phyloP scores from a whole-genome alignment of 2,113 vertebrate genomes.

The Cathartes aura region DNA sequence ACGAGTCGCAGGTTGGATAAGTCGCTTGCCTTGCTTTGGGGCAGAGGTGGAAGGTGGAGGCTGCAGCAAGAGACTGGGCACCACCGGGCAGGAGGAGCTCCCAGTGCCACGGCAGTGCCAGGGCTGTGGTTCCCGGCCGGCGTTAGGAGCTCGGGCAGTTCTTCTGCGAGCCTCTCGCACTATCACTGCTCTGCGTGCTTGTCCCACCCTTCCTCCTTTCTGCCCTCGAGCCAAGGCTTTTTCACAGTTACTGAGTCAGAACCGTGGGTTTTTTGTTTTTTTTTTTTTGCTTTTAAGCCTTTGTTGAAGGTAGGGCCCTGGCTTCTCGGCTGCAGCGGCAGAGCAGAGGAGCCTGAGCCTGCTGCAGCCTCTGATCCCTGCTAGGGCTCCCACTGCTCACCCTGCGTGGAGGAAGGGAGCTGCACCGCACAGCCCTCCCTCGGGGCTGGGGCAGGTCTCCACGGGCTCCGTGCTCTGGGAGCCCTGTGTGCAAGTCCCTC shows the following conservation, averaged over 20 bases:
- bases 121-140: fast-evolving
- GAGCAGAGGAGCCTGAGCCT: background rate
- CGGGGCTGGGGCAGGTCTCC: fast-evolving
- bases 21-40: background rate
- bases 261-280: background rate
- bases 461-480: background rate
- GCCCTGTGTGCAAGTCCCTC: background rate
- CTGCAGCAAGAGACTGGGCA: background rate
- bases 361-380: background rate
- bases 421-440: background rate
- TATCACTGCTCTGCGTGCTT: background rate
- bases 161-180: background rate
- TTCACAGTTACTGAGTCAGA: conserved; percentile 1
- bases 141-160: fast-evolving
- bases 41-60: background rate
- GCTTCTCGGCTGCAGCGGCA: background rate
- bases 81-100: background rate
- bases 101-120: fast-evolving
- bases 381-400: background rate
- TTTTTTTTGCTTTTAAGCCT: background rate
- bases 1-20: fast-evolving
- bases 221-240: conserved; percentile 8
- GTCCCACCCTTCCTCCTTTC: background rate
- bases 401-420: background rate
- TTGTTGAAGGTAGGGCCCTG: conserved; percentile 29